phyloP scores from a whole-genome alignment of 2,888 invertebrate genomes.

The Drosophila picticornis region DNA sequence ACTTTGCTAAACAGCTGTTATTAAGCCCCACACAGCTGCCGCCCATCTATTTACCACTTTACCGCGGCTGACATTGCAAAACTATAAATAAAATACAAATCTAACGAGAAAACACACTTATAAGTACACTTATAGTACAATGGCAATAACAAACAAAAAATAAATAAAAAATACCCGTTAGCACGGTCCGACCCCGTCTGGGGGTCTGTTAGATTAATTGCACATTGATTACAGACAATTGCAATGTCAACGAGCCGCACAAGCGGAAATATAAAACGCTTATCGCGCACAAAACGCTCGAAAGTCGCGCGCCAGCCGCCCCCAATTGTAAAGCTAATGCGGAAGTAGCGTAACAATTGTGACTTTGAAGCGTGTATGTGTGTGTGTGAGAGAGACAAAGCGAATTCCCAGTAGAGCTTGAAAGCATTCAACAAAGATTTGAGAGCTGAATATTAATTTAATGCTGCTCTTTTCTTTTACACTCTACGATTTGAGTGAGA shows the following conservation, averaged over 20 bases:
- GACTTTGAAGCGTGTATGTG: background rate
- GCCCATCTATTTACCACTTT: constrained; percentile 25
- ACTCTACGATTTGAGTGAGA: constrained; percentile 7
- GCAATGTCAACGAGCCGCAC: constrained; percentile 69
- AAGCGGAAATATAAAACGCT: constrained; percentile 68
- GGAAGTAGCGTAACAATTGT: constrained; percentile 45
- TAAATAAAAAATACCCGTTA: constrained; percentile 67
- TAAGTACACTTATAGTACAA: too few relatives aligned
- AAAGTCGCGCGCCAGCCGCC: constrained; percentile 56
- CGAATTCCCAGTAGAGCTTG: constrained; percentile 7
- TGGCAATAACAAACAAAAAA: constrained; percentile 43
- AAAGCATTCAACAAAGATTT: background rate
- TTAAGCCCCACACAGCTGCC: constrained; percentile 19
- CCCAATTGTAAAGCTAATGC: constrained; percentile 41
- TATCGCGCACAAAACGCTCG: constrained; percentile 55
- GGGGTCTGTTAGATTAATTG: constrained; percentile 78
- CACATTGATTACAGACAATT: constrained; percentile 73
- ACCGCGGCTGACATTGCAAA: constrained; percentile 64
- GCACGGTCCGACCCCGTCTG: constrained; percentile 60
- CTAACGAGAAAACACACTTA: constrained; percentile 49
- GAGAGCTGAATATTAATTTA: background rate
- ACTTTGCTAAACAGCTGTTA: constrained; percentile 60
- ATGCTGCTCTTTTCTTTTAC: background rate
- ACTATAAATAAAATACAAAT: constrained; percentile 67
- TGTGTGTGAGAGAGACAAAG: constrained; percentile 1